These are phyloP conservation scores for Drosophila lutescens DNA, from an alignment of 2,888 invertebrate species.

Conservation along the genomic window DNA sequence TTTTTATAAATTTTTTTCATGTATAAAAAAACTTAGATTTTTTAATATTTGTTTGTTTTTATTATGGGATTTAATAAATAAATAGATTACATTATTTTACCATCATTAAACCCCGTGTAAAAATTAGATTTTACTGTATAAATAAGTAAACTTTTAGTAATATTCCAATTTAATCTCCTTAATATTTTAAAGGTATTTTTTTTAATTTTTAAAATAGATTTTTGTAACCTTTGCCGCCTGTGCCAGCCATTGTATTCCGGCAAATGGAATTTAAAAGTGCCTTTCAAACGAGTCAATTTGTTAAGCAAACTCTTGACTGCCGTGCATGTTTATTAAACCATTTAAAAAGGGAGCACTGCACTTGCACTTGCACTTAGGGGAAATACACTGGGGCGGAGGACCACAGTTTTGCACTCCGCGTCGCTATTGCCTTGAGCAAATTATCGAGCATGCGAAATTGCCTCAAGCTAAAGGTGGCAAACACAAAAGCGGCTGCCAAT, in stretches of 20 bases:
- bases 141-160: too few relatives aligned
- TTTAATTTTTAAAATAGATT: neutral
- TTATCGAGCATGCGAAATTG: slow-evolving; percentile 72
- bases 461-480: slow-evolving; percentile 54
- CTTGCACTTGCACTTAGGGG: neutral
- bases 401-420: slow-evolving; percentile 7
- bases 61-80: too few relatives aligned
- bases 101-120: too few relatives aligned
- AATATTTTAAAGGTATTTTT: neutral
- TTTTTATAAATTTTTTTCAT: too few relatives aligned
- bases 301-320: slow-evolving; percentile 15
- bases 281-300: slow-evolving; percentile 28
- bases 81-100: too few relatives aligned
- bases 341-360: slow-evolving; percentile 47
- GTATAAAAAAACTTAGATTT: too few relatives aligned
- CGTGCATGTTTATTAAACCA: slow-evolving; percentile 38
- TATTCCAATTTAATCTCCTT: too few relatives aligned
- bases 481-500: slow-evolving; percentile 73
- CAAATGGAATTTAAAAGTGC: slow-evolving; percentile 21
- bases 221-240: slow-evolving; percentile 18
- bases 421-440: slow-evolving; percentile 66
- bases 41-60: too few relatives aligned
- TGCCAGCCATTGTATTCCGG: neutral
- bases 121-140: too few relatives aligned
- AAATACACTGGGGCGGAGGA: slow-evolving; percentile 6